phyloP scores from a whole-genome alignment of 1,140 invertebrate genomes.

The Drosophila novamexicana region DNA sequence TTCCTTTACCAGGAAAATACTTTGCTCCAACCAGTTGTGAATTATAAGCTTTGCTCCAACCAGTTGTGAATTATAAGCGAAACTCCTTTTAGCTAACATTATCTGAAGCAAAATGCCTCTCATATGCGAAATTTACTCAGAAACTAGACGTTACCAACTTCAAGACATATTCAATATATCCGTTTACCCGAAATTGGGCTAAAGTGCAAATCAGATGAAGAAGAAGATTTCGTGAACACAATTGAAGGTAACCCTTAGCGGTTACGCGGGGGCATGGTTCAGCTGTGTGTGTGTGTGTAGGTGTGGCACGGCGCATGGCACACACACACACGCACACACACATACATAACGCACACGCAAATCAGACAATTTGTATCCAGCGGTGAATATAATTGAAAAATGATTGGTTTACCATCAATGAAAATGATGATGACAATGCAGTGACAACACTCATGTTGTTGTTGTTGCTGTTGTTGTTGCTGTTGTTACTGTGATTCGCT shows the following conservation, averaged over 20 bases:
- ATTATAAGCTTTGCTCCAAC: no score
- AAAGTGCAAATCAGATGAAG: constrained; percentile 14
- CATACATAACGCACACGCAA: constrained; percentile 49
- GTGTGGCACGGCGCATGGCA: not conserved
- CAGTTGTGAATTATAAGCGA: no score
- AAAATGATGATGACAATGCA: constrained; percentile 79
- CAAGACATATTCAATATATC: not conserved
- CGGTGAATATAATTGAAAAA: constrained; percentile 84
- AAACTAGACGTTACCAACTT: not conserved
- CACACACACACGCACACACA: constrained; percentile 8
- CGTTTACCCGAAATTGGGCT: not conserved
- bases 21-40: no score
- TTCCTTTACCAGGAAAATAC: no score
- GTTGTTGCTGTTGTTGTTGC: constrained; percentile 25
- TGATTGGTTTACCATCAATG: constrained; percentile 83
- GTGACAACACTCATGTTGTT: constrained; percentile 33
- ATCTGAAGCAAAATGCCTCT: no score
- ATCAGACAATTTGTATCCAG: constrained; percentile 84
- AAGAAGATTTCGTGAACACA: constrained; percentile 21
- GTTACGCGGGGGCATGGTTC: not conserved
- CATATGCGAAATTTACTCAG: not conserved
- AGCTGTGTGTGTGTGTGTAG: not conserved
- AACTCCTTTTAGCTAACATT: no score
- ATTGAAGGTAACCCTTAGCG: constrained; percentile 12
- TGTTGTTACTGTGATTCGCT: constrained; percentile 49